Conservation (phyloP, 2,888 invertebrate species). For the Aromia moschata region DNA sequence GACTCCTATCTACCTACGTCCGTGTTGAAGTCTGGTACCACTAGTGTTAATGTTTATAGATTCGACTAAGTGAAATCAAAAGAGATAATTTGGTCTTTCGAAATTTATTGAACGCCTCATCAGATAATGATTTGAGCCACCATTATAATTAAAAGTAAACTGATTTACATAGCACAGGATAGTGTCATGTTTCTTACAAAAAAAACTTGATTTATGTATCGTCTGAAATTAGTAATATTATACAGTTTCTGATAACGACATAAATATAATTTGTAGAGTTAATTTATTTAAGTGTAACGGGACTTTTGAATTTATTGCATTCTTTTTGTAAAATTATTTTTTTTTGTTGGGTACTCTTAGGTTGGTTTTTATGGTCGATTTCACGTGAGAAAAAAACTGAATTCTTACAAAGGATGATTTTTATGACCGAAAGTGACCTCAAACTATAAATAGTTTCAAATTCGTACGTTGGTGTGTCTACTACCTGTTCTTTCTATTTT, state of each 20-base stretch:
- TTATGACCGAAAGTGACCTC: too few relatives aligned
- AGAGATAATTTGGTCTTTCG: slow-evolving; percentile 31
- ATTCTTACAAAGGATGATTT: too few relatives aligned
- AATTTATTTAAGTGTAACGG: background rate
- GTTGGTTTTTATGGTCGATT: too few relatives aligned
- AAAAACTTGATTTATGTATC: slow-evolving; percentile 16
- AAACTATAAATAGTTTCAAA: too few relatives aligned
- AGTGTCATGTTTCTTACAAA: slow-evolving; percentile 28
- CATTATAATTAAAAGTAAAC: slow-evolving; percentile 37
- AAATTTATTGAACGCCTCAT: slow-evolving; percentile 35
- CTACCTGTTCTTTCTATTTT: too few relatives aligned
- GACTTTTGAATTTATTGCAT: background rate
- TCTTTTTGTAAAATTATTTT: background rate
- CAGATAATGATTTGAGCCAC: slow-evolving; percentile 38
- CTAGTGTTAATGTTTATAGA: slow-evolving; percentile 27
- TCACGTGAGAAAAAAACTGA: too few relatives aligned
- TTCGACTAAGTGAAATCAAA: slow-evolving; percentile 33
- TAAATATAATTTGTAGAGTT: slow-evolving; percentile 6
- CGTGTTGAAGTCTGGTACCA: too few relatives aligned
- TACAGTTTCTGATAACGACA: slow-evolving; percentile 1
- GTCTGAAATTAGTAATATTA: slow-evolving; percentile 4
- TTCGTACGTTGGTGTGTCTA: too few relatives aligned
- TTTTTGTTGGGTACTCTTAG: too few relatives aligned
- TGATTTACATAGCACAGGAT: slow-evolving; percentile 35
- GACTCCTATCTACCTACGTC: too few relatives aligned